Conservation (phyloP, 2,797 vertebrate genomes). For the Sebastes variabilis region DNA sequence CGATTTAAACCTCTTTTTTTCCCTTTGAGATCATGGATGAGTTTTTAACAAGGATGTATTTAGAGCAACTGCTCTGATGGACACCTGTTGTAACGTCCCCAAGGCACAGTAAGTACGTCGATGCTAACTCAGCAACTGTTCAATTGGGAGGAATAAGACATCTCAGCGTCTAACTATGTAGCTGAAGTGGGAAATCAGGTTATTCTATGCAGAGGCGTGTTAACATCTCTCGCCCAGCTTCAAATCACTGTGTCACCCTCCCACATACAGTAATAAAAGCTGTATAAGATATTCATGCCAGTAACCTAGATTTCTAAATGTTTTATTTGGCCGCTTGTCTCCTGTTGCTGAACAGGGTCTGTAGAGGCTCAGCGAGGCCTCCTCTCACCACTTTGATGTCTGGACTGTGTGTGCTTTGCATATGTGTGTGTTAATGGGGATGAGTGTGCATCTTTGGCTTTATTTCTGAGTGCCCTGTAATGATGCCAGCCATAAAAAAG, state of each 20-base stretch:
- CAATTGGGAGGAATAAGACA: background rate
- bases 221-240: slow-evolving; percentile 53
- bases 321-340: slow-evolving; percentile 69
- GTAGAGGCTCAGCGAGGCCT: slow-evolving; percentile 34
- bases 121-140: background rate
- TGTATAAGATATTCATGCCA: slow-evolving; percentile 73
- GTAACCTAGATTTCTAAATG: slow-evolving; percentile 77
- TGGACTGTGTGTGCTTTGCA: slow-evolving; percentile 24
- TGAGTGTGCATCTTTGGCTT: slow-evolving; percentile 23
- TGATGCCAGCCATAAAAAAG: slow-evolving; percentile 34
- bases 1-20: slow-evolving; percentile 28
- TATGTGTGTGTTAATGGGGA: slow-evolving; percentile 32
- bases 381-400: slow-evolving; percentile 63
- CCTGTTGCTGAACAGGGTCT: slow-evolving; percentile 47
- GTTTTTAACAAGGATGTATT: slow-evolving; percentile 26
- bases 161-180: slow-evolving; percentile 9
- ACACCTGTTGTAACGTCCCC: slow-evolving; percentile 8
- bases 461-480: slow-evolving; percentile 31
- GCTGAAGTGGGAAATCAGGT: slow-evolving; percentile 50
- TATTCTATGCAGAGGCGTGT: slow-evolving; percentile 48
- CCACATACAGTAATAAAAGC: slow-evolving; percentile 57
- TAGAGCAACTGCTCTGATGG: slow-evolving; percentile 18
- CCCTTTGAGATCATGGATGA: slow-evolving; percentile 12
- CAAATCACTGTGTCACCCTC: slow-evolving; percentile 71
- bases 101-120: background rate